Evolutionary conservation across 37 sponge, comb jelly and placozoan species (phyloP), one percentile per base, ranked within the genome.

Genomic region (Petrosia ficiformis): DNA sequence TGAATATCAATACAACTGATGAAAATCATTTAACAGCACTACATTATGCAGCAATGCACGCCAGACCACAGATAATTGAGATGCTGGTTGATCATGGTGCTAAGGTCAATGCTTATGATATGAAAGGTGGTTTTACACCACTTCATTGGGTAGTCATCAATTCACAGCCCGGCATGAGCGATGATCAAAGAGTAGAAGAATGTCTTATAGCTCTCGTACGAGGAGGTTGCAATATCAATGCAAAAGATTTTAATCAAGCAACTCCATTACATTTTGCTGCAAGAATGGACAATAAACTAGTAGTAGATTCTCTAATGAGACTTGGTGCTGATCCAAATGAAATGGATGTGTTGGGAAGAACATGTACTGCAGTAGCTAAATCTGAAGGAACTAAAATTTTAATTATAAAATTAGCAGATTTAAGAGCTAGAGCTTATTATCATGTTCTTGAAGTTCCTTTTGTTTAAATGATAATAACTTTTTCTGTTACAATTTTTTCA

Each of bases 211-310:
- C 77, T 5, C 73, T 87, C 0, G 73, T 56, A 30, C 76, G 67
- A 31, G 82, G 67, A 41, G 87, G 87, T 2, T 72, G 78, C 43
- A 76, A 80, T 26, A 11, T 87, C 41, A 77, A 87, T 43, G 24
- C 63, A 28, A 77, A 65, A 21, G 87, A 87, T 42, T 87, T 81
- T 61, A 87, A 87, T 71, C 44, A 76, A 40, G 77, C 78, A 6
- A 87, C 87, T 26, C 82, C 87, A 59, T 59, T 87, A 31, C 87
- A 87, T 73, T 81, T 87, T 36, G 87, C 87, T 25, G 72, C 87
- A 2, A 83, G 81, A 68, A 81, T 54, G 37, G 87, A 72, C 16
- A 52, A 87, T 73, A 81, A 40, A 37, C 65, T 6, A 8, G 42
- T 63, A 30, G 44, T 81, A 26, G 73, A 81, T 16, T 61, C 77